Evolutionary conservation across 2,113 vertebrate genomes (phyloP).

Genomic region (Fulica atra): DNA sequence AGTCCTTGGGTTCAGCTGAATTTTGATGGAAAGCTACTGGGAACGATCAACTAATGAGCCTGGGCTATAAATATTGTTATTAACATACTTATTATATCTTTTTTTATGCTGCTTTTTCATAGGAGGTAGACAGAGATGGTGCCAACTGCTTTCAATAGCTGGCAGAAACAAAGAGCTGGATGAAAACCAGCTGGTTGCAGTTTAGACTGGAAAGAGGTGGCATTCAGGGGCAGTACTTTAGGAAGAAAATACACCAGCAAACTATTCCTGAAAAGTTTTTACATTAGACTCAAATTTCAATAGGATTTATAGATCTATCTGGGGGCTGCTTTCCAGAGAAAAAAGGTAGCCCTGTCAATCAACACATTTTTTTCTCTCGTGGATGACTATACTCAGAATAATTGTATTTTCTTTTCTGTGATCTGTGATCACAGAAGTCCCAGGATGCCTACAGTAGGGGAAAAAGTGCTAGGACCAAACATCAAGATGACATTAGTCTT

Average conservation of each 20-base stretch:
- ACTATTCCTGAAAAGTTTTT: neutral
- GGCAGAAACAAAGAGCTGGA: conserved; percentile 33
- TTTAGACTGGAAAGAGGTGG: neutral
- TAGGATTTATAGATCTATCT: neutral
- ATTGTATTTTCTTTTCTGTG: neutral
- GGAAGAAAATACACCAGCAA: neutral
- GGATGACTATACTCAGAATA: neutral
- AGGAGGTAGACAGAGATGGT: conserved; percentile 38
- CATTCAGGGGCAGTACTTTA: neutral
- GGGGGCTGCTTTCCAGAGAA: neutral
- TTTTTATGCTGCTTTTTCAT: neutral
- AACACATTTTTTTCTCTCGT: neutral
- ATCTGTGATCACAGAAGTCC: neutral
- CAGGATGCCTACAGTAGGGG: neutral
- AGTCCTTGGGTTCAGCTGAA: neutral
- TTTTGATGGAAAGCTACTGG: conserved; percentile 12
- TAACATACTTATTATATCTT: conserved; percentile 28
- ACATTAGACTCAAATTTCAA: neutral
- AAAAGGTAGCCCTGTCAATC: neutral
- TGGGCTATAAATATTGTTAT: conserved; percentile 46
- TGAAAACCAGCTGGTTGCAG: conserved; percentile 30
- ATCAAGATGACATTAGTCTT: neutral
- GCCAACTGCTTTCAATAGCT: conserved; percentile 37
- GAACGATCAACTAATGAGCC: conserved; percentile 21
- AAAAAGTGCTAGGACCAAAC: neutral